Evolutionary conservation across 2,113 vertebrate genomes (phyloP).

Genomic region (Donacobius atricapilla): DNA sequence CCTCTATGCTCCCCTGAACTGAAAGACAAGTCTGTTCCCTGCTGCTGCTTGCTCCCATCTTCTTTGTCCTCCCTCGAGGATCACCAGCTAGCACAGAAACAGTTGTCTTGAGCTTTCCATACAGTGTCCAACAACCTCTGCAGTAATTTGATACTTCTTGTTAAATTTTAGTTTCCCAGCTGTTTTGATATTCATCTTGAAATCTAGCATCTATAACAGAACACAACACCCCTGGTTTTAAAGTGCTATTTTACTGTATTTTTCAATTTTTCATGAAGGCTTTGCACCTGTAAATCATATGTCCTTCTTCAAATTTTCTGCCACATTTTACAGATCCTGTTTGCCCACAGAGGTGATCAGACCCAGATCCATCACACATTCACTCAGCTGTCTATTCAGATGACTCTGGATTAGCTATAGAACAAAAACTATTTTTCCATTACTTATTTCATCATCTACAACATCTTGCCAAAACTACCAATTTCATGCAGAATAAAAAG

Average conservation of each 20-base stretch:
- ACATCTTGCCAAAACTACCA: neutral
- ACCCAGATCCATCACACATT: neutral
- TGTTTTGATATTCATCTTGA: neutral
- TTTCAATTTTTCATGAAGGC: neutral
- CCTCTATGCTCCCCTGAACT: neutral
- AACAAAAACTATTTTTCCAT: neutral
- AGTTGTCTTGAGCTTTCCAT: neutral
- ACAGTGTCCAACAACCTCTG: neutral
- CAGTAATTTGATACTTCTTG: neutral
- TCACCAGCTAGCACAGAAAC: neutral
- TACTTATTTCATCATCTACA: constrained; percentile 4
- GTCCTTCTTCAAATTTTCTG: neutral
- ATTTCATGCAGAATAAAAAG: neutral
- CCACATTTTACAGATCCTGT: neutral
- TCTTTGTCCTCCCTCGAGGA: neutral
- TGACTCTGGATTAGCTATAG: neutral
- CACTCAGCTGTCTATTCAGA: neutral
- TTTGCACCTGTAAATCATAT: neutral
- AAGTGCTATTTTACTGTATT: neutral
- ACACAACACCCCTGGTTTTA: neutral
- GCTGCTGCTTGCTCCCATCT: neutral
- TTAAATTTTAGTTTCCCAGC: neutral
- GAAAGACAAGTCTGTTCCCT: neutral
- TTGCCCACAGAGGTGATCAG: neutral
- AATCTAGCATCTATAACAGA: neutral